Base-by-base conservation (phyloP, 2,113 vertebrate genomes). In the Cathartes aura region DNA sequence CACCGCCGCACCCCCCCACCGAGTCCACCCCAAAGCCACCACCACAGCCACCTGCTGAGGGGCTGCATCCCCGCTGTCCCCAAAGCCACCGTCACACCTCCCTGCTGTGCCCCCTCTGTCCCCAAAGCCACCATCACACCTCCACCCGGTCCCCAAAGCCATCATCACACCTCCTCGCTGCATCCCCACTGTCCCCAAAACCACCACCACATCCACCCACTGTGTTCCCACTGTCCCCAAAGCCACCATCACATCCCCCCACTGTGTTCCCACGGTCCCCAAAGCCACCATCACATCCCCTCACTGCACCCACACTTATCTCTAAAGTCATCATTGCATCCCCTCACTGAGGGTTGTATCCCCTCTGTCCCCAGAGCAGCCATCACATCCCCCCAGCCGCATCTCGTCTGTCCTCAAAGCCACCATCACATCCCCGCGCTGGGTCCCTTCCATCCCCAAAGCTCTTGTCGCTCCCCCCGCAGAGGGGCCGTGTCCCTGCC, bases 11-110 rank as follows among this genome's bases (percentile, higher is more conserved):
- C 15, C 14, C 14, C 47, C 7, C 9, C 40, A 3, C 40, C 11
- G 7, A 10, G 47, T 23, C 56, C 56, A 3, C 72, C 40, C 79
- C n/a, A 12, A 72, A 72, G 32, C 15, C 42, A 43, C 30, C 22
- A 7, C 34, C 13, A 2, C 36, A 2, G 3, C 10, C 15, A 5
- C 13, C 3, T n/a, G n/a, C n/a, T n/a, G n/a, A n/a, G n/a, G n/a
- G n/a, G n/a, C 13, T 11, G 19, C 6, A 7, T 36, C 42, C 24
- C 24, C 1, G 0, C 43, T 29, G 21, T 14, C 34, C 47, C 34
- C 55, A 38, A 74, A 68, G n/a, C 13, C 60, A 70, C 36, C 24
- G 26, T 19, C n/a, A 9, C 30, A 10, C 0, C 5, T 5, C 2
- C 24, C 5, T 7, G 8, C 32, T 50, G 34, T 23, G 15, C 24